Evolutionary conservation across 2,797 vertebrate species (phyloP).

Genomic region (Poecile montanus): DNA sequence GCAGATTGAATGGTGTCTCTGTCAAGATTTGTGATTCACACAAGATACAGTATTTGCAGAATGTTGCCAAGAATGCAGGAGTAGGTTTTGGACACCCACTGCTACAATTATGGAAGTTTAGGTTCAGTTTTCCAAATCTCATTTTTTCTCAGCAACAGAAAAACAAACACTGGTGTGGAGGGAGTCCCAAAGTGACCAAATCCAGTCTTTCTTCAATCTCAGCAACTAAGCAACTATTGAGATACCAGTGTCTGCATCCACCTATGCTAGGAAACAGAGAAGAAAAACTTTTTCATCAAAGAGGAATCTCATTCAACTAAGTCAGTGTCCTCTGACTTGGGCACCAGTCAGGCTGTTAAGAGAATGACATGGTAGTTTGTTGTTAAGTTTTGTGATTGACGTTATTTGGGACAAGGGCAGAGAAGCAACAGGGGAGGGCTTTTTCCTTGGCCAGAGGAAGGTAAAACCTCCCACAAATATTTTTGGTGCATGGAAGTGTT

Average conservation of each 20-base stretch:
- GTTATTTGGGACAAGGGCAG: background rate
- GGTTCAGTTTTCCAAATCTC: background rate
- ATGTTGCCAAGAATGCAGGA: background rate
- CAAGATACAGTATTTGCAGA: background rate
- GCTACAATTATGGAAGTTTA: background rate
- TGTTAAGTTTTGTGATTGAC: background rate
- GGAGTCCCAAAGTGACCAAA: background rate
- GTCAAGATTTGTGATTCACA: background rate
- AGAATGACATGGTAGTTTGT: background rate
- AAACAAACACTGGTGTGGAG: background rate
- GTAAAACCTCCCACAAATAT: background rate
- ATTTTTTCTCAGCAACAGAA: background rate
- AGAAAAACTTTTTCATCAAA: background rate
- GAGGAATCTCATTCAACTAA: background rate
- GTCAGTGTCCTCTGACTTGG: background rate
- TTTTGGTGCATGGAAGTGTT: background rate
- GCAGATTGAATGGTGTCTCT: background rate
- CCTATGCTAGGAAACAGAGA: background rate
- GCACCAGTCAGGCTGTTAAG: background rate
- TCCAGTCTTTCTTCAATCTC: background rate
- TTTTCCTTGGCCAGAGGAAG: background rate
- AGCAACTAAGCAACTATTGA: background rate
- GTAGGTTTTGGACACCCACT: background rate
- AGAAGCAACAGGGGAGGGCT: background rate
- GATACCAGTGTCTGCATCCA: background rate